These are phyloP conservation scores for Pocillopora grandis DNA, from an alignment of 92 coral and sea anemone genomes.

Conservation along the genomic window DNA sequence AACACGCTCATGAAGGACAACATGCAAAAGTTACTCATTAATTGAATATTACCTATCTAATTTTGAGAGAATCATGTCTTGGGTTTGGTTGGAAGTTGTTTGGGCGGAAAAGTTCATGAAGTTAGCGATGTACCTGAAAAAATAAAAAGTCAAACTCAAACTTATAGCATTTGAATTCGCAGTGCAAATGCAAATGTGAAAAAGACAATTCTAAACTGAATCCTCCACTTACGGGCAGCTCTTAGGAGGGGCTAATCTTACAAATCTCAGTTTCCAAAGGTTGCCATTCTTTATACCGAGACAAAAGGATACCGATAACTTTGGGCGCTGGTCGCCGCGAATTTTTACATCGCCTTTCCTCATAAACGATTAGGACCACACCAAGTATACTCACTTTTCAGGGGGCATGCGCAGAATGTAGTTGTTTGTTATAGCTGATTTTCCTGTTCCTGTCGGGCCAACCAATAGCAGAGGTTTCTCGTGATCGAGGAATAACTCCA, in stretches of 20 bases:
- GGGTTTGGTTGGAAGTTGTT: constrained; percentile 94
- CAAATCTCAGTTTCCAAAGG: too few species aligned
- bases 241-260: too few species aligned
- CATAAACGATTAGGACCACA: too few species aligned
- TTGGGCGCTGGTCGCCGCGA: too few species aligned
- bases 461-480: constrained; percentile 87
- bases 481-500: constrained; percentile 79
- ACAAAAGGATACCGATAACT: too few species aligned
- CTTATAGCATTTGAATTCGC: not conserved
- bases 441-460: constrained; percentile 98
- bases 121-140: constrained; percentile 90
- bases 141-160: not conserved
- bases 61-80: constrained; percentile 89
- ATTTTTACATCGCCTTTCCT: too few species aligned
- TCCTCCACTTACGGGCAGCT: too few species aligned
- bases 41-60: constrained; percentile 78
- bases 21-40: too few species aligned
- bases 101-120: constrained; percentile 98
- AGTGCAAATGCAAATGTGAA: too few species aligned
- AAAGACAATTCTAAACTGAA: too few species aligned
- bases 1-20: too few species aligned
- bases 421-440: constrained; percentile 91
- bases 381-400: constrained; percentile 52
- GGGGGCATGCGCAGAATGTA: constrained; percentile 77
- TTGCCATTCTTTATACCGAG: too few species aligned